Evolutionary conservation across 1,140 invertebrate genomes (phyloP).

Genomic region (Papilio polytes): DNA sequence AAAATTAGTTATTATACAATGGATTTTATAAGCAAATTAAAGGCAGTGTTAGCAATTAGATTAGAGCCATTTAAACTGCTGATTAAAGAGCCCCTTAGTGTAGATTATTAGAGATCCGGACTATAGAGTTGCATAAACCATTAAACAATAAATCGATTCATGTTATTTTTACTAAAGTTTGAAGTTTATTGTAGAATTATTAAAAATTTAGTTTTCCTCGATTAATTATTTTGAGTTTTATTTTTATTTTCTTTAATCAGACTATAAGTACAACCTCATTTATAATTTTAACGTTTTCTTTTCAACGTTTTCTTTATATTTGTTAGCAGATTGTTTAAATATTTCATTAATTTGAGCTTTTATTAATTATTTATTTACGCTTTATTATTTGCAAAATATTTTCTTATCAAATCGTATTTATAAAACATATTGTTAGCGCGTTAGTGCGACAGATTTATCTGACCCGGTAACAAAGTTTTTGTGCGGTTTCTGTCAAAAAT

Average conservation of each 20-base stretch:
- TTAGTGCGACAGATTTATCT: neutral
- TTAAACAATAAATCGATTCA: neutral
- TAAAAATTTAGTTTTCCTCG: neutral
- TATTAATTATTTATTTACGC: neutral
- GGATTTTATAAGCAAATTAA: constrained; percentile 5
- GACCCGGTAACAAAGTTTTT: neutral
- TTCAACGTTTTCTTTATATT: too few species aligned
- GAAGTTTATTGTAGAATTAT: neutral
- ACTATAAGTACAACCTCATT: neutral
- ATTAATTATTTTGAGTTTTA: neutral
- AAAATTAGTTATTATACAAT: constrained; percentile 32
- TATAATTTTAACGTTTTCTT: neutral
- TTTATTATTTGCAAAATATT: neutral
- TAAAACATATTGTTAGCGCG: neutral
- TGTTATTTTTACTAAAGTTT: neutral
- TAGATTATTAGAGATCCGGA: neutral
- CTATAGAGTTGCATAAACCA: neutral
- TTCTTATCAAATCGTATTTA: neutral
- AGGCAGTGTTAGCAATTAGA: constrained; percentile 16
- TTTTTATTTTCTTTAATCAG: neutral
- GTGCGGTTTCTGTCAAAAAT: neutral
- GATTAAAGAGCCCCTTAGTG: neutral
- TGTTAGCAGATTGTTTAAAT: neutral
- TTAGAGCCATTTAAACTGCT: too few species aligned
- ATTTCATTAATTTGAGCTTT: neutral